Percentiles rank a stretch among this genome's conserved stretches.
These are phyloP conservation scores for Mobula hypostoma DNA, from an alignment of 2,113 vertebrate species.

Conservation along the genomic window DNA sequence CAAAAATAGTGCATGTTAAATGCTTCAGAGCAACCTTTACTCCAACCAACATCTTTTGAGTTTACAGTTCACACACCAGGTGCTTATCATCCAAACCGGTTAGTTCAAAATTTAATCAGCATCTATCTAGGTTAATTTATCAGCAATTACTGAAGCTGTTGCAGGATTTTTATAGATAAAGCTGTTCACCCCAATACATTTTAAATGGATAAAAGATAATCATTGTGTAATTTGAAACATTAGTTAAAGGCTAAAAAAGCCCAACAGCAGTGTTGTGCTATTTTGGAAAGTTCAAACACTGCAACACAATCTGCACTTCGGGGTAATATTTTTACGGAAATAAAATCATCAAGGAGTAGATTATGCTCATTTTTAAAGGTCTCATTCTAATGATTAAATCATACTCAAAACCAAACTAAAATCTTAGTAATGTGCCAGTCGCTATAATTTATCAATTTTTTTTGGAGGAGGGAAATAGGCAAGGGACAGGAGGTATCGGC, in stretches of 20 bases:
- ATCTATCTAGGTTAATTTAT: background rate
- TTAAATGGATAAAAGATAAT: constrained; percentile 12
- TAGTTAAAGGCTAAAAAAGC: background rate
- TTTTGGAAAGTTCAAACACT: constrained; percentile 26
- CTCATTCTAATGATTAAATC: constrained; percentile 9
- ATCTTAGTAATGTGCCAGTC: background rate
- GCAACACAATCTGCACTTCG: background rate
- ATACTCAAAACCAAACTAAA: background rate
- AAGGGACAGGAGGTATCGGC: background rate
- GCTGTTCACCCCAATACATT: background rate
- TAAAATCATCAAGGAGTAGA: background rate
- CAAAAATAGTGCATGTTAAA: background rate
- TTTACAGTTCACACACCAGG: constrained; percentile 15
- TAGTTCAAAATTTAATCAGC: background rate
- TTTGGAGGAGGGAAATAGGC: background rate
- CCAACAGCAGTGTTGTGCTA: background rate
- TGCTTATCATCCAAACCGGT: constrained; percentile 21
- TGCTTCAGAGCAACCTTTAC: background rate
- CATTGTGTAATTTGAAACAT: background rate
- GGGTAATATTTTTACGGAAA: background rate
- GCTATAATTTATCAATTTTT: background rate
- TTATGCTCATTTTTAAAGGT: background rate
- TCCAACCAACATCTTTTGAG: constrained; percentile 12
- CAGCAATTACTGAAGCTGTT: constrained; percentile 11
- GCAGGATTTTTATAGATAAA: background rate